Evolutionary conservation across 2,888 invertebrate species (phyloP), one percentile per base, ranked within the genome.

Genomic region (Siphonodentalium dalli): DNA sequence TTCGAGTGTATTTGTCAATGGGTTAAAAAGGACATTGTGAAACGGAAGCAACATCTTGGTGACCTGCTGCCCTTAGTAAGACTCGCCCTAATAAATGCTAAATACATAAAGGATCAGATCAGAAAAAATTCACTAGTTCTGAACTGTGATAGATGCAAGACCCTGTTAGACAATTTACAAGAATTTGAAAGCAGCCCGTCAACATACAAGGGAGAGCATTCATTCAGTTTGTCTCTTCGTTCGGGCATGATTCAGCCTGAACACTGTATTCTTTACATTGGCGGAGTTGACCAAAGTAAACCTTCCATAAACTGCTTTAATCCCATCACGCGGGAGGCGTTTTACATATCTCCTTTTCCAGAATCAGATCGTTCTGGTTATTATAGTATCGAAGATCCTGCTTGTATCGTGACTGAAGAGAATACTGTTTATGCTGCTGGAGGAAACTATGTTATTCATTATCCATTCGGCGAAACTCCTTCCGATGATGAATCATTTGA

Each of bases 241-340:
- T 74, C 76, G 0, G 79, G 79, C 3, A 79, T 79, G 79, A 77
- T 75, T 40, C 72, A 72, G 39, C 78, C 79, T 8, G 77, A 77
- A 46, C 68, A 72, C 48, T 79, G 79, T 45, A 54, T 79, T 24
- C 58, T 79, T 9, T 52, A 77, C 37, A 60, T 79, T 18, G 79
- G 77, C 7, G 79, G 79, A 3, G 67, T 75, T 24, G 73, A 74
- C 27, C 71, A 72, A 52, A 68, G 65, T 41, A 54, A 34, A 39
- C 74, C 77, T 4, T 71, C 71, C 28, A 74, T 77, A 15, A 79
- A 79, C 58, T 79, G 79, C 57, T 79, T 75, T 62, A 77, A 78
- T 54, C 78, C 78, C 13, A 56, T 77, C n/a, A 73, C 77, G 13
- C 61, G 77, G n/a, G 79, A 79, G 55, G 65, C 75, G 23, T 79